phyloP scores from a whole-genome alignment of 2,797 vertebrate genomes.

The Apogon hyalosoma region DNA sequence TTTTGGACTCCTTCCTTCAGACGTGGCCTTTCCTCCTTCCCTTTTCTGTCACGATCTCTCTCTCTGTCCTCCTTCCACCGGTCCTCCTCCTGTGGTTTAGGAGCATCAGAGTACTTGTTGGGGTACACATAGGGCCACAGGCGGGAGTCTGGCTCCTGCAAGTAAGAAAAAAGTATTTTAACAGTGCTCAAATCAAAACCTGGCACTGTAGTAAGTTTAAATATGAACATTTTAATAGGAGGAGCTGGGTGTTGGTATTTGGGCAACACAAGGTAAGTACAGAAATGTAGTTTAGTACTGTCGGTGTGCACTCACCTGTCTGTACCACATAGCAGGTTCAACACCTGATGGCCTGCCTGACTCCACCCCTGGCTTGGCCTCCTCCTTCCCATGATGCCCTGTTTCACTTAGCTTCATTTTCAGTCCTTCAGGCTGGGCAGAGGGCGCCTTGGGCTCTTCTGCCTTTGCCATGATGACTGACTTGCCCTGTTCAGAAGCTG shows the following conservation, averaged over 20 bases:
- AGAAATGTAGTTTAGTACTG: no score
- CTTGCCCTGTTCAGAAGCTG: slow-evolving; percentile 85
- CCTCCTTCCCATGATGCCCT: slow-evolving; percentile 91
- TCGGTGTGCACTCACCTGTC: slow-evolving; percentile 87
- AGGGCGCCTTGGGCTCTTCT: slow-evolving; percentile 87
- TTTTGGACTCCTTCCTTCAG: slow-evolving; percentile 82
- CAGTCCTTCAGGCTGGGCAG: slow-evolving; percentile 87
- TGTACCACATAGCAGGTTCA: slow-evolving; percentile 94
- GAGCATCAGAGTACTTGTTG: slow-evolving; percentile 91
- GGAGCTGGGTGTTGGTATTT: no score
- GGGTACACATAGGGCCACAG: slow-evolving; percentile 96
- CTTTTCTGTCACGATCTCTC: slow-evolving; percentile 82
- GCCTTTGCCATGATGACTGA: slow-evolving; percentile 95
- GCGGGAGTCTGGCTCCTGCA: slow-evolving; percentile 88
- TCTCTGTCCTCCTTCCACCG: slow-evolving; percentile 90
- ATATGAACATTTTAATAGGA: no score
- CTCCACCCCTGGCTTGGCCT: slow-evolving; percentile 85
- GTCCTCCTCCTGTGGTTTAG: slow-evolving; percentile 85
- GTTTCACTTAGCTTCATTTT: slow-evolving; percentile 93
- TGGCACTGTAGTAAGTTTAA: no score
- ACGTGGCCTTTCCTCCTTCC: slow-evolving; percentile 89
- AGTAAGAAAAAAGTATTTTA: slow-evolving; percentile 69
- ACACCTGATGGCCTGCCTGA: slow-evolving; percentile 86
- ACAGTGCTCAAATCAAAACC: no score
- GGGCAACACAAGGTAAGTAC: no score